Percentiles rank a stretch among this genome's conserved stretches.
These are phyloP conservation scores for Berghia stephanieae DNA, from an alignment of 1,140 invertebrate genomes.

Conservation along the genomic window DNA sequence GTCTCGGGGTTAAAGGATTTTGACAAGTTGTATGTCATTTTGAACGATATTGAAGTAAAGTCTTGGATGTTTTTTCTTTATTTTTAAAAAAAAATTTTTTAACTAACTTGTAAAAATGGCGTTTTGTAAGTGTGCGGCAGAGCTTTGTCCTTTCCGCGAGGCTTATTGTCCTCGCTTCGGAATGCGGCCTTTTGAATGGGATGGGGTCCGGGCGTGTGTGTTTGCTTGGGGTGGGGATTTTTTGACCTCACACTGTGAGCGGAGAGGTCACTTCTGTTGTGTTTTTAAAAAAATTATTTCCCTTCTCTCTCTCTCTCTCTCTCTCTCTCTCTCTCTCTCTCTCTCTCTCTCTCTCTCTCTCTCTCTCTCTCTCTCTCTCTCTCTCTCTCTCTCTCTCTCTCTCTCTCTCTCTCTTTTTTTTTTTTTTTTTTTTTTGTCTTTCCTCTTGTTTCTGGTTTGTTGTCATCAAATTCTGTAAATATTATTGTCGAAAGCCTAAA, in stretches of 20 bases:
- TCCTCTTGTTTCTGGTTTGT: background rate
- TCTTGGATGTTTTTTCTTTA: background rate
- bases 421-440: background rate
- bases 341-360: slow-evolving; percentile 30
- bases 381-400: slow-evolving; percentile 15
- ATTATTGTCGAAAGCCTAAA: no score
- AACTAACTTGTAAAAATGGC: no score
- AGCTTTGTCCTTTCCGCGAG: background rate
- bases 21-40: no score
- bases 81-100: no score
- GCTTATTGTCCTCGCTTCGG: background rate
- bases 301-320: slow-evolving; percentile 19
- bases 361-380: slow-evolving; percentile 29
- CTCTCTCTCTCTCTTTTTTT: slow-evolving; percentile 18
- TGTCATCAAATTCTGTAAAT: no score
- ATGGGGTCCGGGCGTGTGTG: background rate
- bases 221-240: background rate
- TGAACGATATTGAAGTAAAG: no score
- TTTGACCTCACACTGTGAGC: background rate
- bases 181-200: background rate
- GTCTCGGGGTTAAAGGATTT: no score
- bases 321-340: slow-evolving; percentile 23
- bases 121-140: no score
- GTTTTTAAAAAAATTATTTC: background rate
- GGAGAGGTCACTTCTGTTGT: background rate